Percentiles rank a stretch among this genome's conserved stretches.
These are phyloP conservation scores for Eupithecia insigniata DNA, from an alignment of 2,888 invertebrate genomes.

Conservation along the genomic window DNA sequence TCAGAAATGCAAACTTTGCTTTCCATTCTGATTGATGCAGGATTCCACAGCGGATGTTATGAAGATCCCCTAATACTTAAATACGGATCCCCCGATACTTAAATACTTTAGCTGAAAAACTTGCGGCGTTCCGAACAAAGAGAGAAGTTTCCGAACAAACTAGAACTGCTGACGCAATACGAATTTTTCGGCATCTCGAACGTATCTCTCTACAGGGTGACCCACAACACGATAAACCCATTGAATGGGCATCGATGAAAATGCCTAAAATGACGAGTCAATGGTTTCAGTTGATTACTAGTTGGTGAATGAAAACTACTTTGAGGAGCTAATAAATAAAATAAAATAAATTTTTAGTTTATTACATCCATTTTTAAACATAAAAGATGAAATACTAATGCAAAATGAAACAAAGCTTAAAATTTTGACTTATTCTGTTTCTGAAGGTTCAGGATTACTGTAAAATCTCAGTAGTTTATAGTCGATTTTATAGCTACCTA, in stretches of 20 bases:
- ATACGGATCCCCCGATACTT: constrained; percentile 46
- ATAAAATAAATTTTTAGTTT: too few relatives aligned
- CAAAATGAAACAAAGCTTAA: neutral
- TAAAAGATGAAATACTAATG: too few relatives aligned
- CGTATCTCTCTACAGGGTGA: constrained; percentile 26
- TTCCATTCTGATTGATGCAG: constrained; percentile 39
- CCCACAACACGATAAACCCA: neutral
- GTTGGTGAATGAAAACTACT: neutral
- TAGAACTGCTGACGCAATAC: constrained; percentile 64
- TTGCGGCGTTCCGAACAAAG: constrained; percentile 58
- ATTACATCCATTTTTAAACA: too few relatives aligned
- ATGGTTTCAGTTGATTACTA: neutral
- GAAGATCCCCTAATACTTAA: constrained; percentile 47
- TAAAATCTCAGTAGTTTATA: neutral
- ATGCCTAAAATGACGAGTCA: neutral
- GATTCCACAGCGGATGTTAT: constrained; percentile 35
- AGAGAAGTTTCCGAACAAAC: constrained; percentile 62
- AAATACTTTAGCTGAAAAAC: constrained; percentile 55
- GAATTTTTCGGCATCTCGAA: constrained; percentile 54
- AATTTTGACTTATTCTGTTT: neutral
- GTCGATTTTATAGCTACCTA: neutral
- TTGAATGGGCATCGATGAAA: neutral
- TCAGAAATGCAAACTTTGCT: constrained; percentile 38
- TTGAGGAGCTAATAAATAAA: neutral
- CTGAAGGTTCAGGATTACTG: neutral